These are phyloP conservation scores for Brotula barbata DNA, from an alignment of 2,797 vertebrate species.

Conservation along the genomic window DNA sequence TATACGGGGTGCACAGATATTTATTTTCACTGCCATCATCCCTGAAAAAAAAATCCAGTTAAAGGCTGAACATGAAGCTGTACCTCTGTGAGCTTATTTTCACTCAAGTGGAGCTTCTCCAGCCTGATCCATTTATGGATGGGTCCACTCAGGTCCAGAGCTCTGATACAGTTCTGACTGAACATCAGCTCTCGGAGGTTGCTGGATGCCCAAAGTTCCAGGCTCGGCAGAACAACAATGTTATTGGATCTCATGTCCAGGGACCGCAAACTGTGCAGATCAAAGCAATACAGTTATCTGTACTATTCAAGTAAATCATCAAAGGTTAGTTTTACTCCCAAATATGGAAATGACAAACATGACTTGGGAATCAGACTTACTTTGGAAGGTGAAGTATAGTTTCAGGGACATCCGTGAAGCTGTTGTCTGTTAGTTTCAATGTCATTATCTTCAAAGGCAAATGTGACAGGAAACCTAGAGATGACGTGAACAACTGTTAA, in stretches of 20 bases:
- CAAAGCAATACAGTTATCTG: neutral
- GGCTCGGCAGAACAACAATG: conserved; percentile 84
- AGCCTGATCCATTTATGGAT: conserved; percentile 85
- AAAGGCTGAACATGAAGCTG: too few species aligned
- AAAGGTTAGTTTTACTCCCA: neutral
- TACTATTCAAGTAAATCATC: too few species aligned
- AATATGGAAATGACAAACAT: neutral
- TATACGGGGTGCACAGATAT: neutral
- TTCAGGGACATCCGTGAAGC: conserved; percentile 82
- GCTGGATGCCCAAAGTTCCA: conserved; percentile 83
- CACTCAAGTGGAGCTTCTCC: conserved; percentile 91
- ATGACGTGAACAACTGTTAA: neutral
- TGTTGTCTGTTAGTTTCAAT: conserved; percentile 89
- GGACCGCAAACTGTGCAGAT: conserved; percentile 83
- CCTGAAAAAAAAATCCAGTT: too few species aligned
- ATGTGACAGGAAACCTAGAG: conserved; percentile 80
- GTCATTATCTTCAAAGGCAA: conserved; percentile 86
- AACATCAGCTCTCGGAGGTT: conserved; percentile 93
- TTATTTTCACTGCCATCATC: too few species aligned
- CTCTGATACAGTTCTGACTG: conserved; percentile 85
- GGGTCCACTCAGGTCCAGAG: conserved; percentile 86
- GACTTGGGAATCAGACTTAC: conserved; percentile 77
- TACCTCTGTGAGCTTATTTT: conserved; percentile 92
- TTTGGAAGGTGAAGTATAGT: conserved; percentile 84
- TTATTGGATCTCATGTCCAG: conserved; percentile 90